Evolutionary conservation across 2,113 vertebrate species (phyloP).

Genomic region (Macroglossus sobrinus): DNA sequence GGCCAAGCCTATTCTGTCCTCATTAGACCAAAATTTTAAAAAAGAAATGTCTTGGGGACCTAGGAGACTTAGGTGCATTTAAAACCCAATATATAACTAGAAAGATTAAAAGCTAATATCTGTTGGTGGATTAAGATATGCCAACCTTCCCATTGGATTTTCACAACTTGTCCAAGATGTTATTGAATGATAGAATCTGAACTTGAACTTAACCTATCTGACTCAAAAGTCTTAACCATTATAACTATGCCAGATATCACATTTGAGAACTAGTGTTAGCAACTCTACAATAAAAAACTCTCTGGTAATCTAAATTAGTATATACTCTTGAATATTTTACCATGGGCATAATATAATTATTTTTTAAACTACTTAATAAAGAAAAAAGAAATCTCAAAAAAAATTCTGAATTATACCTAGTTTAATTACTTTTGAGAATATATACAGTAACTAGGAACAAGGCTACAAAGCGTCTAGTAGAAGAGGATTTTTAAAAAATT

Average conservation of each 20-base stretch:
- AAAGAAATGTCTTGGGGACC: not conserved
- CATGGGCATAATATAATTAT: not conserved
- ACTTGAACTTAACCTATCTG: not conserved
- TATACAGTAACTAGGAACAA: not conserved
- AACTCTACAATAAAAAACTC: not conserved
- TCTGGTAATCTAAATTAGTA: not conserved
- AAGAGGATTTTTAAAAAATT: not conserved
- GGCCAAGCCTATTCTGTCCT: not conserved
- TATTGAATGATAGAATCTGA: not conserved
- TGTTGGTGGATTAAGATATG: not conserved
- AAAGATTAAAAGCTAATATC: not conserved
- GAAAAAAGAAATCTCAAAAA: not conserved
- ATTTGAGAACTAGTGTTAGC: not conserved
- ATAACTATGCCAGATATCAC: not conserved
- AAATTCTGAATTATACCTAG: not conserved
- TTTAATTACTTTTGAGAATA: not conserved
- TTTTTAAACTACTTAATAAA: not conserved
- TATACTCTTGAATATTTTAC: too few relatives aligned
- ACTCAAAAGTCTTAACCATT: conserved; percentile 1
- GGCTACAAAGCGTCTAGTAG: not conserved
- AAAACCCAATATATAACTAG: not conserved
- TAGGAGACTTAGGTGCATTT: not conserved
- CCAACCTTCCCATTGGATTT: not conserved
- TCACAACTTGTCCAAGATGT: not conserved
- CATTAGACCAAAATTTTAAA: not conserved